Conservation (phyloP, 2,797 vertebrate species). For the Rhabdomys pumilio region DNA sequence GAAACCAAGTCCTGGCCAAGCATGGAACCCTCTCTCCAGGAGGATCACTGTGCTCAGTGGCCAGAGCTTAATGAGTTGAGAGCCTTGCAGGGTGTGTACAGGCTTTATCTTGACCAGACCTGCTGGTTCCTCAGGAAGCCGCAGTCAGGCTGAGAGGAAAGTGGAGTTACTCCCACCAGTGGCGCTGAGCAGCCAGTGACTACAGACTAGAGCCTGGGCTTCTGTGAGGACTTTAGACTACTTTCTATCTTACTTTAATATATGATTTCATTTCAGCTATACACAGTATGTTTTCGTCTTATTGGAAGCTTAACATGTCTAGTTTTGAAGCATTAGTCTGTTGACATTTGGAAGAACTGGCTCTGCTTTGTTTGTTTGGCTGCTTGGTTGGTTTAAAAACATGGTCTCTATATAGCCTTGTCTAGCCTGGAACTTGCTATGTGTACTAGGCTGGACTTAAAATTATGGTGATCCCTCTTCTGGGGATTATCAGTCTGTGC, state of each 20-base stretch:
- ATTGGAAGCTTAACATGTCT: not conserved
- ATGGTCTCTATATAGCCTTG: not conserved
- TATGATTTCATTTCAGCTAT: constrained; percentile 3
- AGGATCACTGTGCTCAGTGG: rapidly evolving
- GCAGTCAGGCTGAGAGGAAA: constrained; percentile 30
- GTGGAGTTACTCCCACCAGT: not conserved
- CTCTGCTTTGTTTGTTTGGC: not conserved
- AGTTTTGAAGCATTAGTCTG: not conserved
- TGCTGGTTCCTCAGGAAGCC: constrained; percentile 31
- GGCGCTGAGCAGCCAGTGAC: not conserved
- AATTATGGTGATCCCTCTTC: not conserved
- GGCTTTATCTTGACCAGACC: not conserved
- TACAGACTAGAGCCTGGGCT: not conserved
- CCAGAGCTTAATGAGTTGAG: not conserved
- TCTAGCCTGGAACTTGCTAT: not conserved
- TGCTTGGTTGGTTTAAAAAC: not conserved
- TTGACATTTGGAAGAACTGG: not conserved
- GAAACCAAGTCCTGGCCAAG: not conserved
- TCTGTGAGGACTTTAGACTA: not conserved
- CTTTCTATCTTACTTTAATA: not conserved
- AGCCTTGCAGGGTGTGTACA: not conserved
- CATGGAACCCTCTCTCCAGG: not conserved
- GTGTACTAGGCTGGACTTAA: not conserved
- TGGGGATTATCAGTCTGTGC: not conserved
- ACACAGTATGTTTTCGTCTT: not conserved